Conservation (phyloP, 2,113 vertebrate genomes). For the Cynopterus brachyotis region DNA sequence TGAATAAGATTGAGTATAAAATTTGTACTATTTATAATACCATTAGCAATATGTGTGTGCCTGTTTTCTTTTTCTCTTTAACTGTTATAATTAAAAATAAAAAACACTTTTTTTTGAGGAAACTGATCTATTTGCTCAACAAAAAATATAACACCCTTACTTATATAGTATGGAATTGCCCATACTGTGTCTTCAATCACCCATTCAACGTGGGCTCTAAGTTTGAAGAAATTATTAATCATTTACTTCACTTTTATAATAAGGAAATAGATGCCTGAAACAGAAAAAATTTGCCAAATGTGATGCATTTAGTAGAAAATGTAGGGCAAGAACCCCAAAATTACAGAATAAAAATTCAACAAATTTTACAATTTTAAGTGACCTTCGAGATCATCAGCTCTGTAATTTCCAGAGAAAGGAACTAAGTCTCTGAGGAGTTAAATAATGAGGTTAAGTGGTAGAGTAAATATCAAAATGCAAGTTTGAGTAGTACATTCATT, state of each 20-base stretch:
- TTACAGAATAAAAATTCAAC: conserved; percentile 28
- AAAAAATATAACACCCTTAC: neutral
- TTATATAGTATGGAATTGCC: neutral
- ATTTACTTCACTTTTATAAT: conserved; percentile 11
- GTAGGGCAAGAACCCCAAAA: neutral
- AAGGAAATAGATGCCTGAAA: conserved; percentile 36
- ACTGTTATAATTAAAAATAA: neutral
- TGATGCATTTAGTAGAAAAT: neutral
- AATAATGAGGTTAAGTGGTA: neutral
- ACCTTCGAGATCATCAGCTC: neutral
- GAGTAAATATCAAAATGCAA: neutral
- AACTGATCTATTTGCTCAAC: neutral
- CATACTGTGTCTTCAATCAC: neutral
- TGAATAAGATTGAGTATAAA: neutral
- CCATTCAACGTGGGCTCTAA: neutral
- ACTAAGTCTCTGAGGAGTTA: neutral
- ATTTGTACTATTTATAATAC: neutral
- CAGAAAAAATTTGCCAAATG: neutral
- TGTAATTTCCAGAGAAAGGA: neutral
- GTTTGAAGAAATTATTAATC: conserved; percentile 46
- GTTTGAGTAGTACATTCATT: neutral
- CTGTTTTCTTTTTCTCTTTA: neutral
- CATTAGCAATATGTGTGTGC: neutral
- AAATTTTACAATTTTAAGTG: conserved; percentile 29
- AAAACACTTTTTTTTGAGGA: neutral